Base-by-base conservation (phyloP, 1,140 invertebrate species). In the Heliconius eleuchia region DNA sequence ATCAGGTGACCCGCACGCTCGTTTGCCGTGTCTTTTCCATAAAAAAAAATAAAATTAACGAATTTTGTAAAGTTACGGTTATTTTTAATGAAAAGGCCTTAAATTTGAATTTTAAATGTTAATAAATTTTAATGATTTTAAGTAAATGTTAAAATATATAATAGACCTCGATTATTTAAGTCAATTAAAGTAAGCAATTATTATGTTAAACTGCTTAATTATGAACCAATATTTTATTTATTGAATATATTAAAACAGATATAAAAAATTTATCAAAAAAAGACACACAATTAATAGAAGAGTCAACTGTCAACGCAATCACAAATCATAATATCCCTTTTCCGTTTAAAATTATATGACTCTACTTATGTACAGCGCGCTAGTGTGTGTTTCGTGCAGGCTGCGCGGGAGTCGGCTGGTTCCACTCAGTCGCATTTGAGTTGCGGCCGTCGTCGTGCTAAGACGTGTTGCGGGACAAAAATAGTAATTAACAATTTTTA, bases 361-460 rank as follows among this genome's bases (percentile, higher is more conserved):
- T 86, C 87, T 88, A 89, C 79, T 85, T 87, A 85, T 46, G 42
- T 46, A 46, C 42, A 86, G 82, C 75, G 73, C 84, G 82, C 80
- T 80, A 82, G 82, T 85, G 86, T 86, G 83, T 80, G 81, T 73
- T 82, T 71, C 71, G 78, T 80, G 80, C 82, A 85, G 87, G 71
- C 77, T 91, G 91, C 92, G 91, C 91, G 75, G 82, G 90, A 87
- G 91, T 87, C 78, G 84, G 46, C 71, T 71, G 87, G 91, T 93
- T 93, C 92, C 92, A 93, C 87, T 92, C 84, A 90, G 86, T n/a
- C 92, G 92, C 92, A 93, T 93, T 93, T 92, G 85, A 83, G 81
- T 87, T 46, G 74, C 73, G 78, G 80, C 77, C 74, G 76, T 71
- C 87, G 83, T 46, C 46, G 77, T 78, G 81, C 66, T 46, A 86